Evolutionary conservation across 2,888 invertebrate genomes (phyloP).

Genomic region (Galerucella nymphaeae): DNA sequence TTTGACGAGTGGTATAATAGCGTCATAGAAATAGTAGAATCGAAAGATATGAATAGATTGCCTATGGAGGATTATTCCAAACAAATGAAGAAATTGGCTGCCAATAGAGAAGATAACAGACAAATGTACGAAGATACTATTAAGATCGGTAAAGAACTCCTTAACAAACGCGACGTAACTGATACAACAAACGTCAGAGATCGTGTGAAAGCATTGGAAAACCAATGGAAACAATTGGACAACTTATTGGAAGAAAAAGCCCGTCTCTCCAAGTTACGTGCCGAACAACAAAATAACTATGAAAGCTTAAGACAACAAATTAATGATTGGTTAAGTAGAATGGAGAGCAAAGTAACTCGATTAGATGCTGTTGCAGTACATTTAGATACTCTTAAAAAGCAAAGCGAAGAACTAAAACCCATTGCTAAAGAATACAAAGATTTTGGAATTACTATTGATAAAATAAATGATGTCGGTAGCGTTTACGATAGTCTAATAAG

Average conservation of each 20-base stretch:
- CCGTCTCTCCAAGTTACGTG: slow-evolving; percentile 82
- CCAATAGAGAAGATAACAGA: slow-evolving; percentile 66
- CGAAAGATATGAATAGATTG: slow-evolving; percentile 76
- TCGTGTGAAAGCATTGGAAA: slow-evolving; percentile 85
- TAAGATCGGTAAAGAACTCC: slow-evolving; percentile 81
- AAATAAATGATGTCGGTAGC: slow-evolving; percentile 89
- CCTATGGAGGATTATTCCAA: slow-evolving; percentile 74
- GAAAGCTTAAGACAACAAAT: slow-evolving; percentile 86
- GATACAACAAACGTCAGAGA: slow-evolving; percentile 87
- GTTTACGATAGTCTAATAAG: slow-evolving; percentile 85
- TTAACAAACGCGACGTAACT: slow-evolving; percentile 87
- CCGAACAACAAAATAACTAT: slow-evolving; percentile 88
- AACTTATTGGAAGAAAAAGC: slow-evolving; percentile 85
- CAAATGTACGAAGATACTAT: slow-evolving; percentile 82
- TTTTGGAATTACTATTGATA: slow-evolving; percentile 86
- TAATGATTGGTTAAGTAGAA: slow-evolving; percentile 84
- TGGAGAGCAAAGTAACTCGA: slow-evolving; percentile 80
- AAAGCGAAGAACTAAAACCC: slow-evolving; percentile 86
- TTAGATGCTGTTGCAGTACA: slow-evolving; percentile 90
- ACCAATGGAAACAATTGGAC: slow-evolving; percentile 89
- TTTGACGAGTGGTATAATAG: slow-evolving; percentile 79
- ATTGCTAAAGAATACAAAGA: slow-evolving; percentile 90
- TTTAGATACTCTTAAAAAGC: slow-evolving; percentile 83
- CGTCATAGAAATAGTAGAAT: slow-evolving; percentile 80
- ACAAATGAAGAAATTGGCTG: slow-evolving; percentile 67